Base-by-base conservation (phyloP, 2,113 vertebrate genomes). In the Alligator sinensis region DNA sequence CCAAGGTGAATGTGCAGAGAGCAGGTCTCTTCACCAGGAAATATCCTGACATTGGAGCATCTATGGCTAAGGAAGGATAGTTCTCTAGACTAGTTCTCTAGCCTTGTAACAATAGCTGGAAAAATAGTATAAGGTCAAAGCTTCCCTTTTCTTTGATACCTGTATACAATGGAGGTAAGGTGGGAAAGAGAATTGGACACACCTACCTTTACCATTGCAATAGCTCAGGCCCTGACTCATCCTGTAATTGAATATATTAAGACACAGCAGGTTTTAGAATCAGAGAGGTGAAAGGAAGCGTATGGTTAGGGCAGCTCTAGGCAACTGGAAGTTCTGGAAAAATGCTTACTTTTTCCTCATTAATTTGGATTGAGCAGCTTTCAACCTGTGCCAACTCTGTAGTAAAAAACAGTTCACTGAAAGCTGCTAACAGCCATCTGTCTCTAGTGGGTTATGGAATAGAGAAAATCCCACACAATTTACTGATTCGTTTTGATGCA, bases 391-490 rank as follows among this genome's bases (percentile, higher is more conserved):
- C n/a, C 28, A 15, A 88, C 34, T 18, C 27, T 92, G 78, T 80
- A 92, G 19, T 59, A 92, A 61, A n/a, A 70, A 57, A 21, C 81
- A 86, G 19, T 84, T 91, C 91, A 72, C 34, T 92, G 91, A 82
- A 93, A 83, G 83, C 28, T 89, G 84, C 74, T 91, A 92, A 92
- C 60, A 89, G 75, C 25, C 70, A 55, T 89, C 84, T 17, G 83
- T n/a, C n/a, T n/a, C n/a, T n/a, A n/a, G n/a, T n/a, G n/a, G n/a
- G n/a, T n/a, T n/a, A n/a, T n/a, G n/a, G n/a, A n/a, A n/a, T n/a
- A n/a, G n/a, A n/a, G n/a, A n/a, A n/a, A n/a, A n/a, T n/a, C n/a
- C n/a, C n/a, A n/a, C n/a, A n/a, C n/a, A n/a, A n/a, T n/a, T n/a
- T n/a, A n/a, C n/a, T n/a, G n/a, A n/a, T n/a, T n/a, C n/a, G n/a